Evolutionary conservation across 2,113 vertebrate species (phyloP).

Genomic region (Siniperca chuatsi): DNA sequence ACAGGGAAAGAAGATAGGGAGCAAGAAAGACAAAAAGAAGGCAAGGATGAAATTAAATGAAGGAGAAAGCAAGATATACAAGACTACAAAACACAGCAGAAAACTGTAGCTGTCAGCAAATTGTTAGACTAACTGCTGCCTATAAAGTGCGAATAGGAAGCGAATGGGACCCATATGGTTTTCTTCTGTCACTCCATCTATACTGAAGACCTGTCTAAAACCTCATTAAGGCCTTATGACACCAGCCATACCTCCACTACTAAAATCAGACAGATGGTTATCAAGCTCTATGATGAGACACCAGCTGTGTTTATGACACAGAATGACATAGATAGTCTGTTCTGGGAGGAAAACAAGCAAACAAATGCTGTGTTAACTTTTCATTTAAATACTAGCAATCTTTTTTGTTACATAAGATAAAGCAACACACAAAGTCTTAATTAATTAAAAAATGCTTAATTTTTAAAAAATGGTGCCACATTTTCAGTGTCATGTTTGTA

Average conservation of each 20-base stretch:
- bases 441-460: not conserved
- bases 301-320: conserved; percentile 73
- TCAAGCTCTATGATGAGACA: conserved; percentile 70
- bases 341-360: conserved; percentile 45
- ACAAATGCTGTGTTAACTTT: conserved; percentile 34
- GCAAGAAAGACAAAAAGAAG: not conserved
- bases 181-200: conserved; percentile 70
- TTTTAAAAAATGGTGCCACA: not conserved
- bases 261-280: conserved; percentile 78
- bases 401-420: conserved; percentile 10
- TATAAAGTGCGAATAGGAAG: conserved; percentile 67
- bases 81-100: conserved; percentile 54
- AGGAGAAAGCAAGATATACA: conserved; percentile 47
- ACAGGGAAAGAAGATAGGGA: not conserved
- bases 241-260: conserved; percentile 65
- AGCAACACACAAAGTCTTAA: not conserved
- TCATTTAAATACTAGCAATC: conserved; percentile 35
- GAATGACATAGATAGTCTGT: conserved; percentile 40
- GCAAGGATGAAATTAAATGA: conserved; percentile 26
- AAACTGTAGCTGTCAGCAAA: conserved; percentile 69
- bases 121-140: conserved; percentile 62
- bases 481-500: not conserved
- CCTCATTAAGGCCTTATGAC: conserved; percentile 78
- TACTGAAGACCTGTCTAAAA: conserved; percentile 74
- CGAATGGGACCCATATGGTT: conserved; percentile 74